Evolutionary conservation across 2,888 invertebrate species (phyloP), one percentile per base, ranked within the genome.

Genomic region (Lapara coniferarum): DNA sequence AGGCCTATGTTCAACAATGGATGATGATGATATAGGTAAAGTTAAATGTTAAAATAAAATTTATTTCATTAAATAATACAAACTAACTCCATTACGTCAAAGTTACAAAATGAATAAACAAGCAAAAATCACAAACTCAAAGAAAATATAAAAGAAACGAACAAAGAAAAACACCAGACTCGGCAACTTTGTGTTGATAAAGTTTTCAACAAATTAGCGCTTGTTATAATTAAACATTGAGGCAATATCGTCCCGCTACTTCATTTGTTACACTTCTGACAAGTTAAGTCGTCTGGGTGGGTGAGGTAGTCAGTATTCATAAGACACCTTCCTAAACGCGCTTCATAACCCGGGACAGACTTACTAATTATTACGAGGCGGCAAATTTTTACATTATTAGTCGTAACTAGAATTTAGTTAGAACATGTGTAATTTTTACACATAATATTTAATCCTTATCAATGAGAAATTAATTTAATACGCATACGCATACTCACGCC

Each of bases 281-380:
- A 92, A 89, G 85, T 91, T 92, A 91, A 92, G 89, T 85, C 87
- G 72, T 75, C 82, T 78, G 82, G 85, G 81, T 78, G 81, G 83
- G 82, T 76, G 69, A 78, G 81, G 86, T 88, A 85, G 88, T 90
- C 88, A 86, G 89, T 90, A 91, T 90, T 90, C 91, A 90, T 89
- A 89, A 91, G 89, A 89, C 85, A 89, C 88, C 89, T 88, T 88
- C 84, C 85, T 81, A 81, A 78, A 84, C 79, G 77, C 82, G 82
- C 81, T 83, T 87, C 85, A 84, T 80, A 84, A 85, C 84, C 82
- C 79, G 77, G 77, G 76, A 76, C 72, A 88, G 88, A 84, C 55
- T 72, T 74, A 76, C 63, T 51, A 79, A 81, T 74, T 71, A 68
- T 74, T 74, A 77, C 67, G 83, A 85, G 53, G 70, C 71, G 83